These are phyloP conservation scores for Megathymus violae DNA, from an alignment of 1,140 invertebrate genomes.

Conservation along the genomic window DNA sequence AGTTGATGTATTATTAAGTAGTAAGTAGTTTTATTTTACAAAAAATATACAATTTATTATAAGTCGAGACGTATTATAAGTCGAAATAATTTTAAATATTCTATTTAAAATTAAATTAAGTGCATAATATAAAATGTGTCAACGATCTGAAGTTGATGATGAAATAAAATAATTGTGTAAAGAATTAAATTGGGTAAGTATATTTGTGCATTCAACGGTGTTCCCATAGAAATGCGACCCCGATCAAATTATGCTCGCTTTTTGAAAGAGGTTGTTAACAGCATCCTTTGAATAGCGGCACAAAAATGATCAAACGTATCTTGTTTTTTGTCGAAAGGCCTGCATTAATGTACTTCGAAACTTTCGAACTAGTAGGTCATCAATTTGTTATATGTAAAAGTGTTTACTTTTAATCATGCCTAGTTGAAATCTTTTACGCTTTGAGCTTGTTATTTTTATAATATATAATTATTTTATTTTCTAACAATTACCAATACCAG, in stretches of 20 bases:
- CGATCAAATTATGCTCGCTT: conserved; percentile 80
- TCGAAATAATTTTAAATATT: background rate
- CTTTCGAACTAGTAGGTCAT: too few species aligned
- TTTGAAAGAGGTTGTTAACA: conserved; percentile 82
- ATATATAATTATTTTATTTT: too few species aligned
- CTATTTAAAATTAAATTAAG: background rate
- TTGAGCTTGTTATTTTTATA: too few species aligned
- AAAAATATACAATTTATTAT: too few species aligned
- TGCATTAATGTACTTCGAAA: conserved; percentile 75
- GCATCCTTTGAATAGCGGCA: conserved; percentile 76
- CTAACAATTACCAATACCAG: too few species aligned
- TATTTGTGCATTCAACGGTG: conserved; percentile 51
- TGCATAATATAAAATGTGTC: background rate
- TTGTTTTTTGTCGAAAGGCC: conserved; percentile 62
- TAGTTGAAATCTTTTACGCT: too few species aligned
- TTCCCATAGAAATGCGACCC: conserved; percentile 81
- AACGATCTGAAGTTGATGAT: background rate
- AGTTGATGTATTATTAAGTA: too few species aligned
- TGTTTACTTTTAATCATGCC: too few species aligned
- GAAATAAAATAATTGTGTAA: conserved; percentile 11
- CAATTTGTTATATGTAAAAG: too few species aligned
- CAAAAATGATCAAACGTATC: conserved; percentile 80
- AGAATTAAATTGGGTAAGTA: conserved; percentile 23
- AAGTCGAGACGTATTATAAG: too few species aligned
- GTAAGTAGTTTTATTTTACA: too few species aligned